phyloP scores from a whole-genome alignment of 1,140 invertebrate species.

The Saxidomus purpurata region DNA sequence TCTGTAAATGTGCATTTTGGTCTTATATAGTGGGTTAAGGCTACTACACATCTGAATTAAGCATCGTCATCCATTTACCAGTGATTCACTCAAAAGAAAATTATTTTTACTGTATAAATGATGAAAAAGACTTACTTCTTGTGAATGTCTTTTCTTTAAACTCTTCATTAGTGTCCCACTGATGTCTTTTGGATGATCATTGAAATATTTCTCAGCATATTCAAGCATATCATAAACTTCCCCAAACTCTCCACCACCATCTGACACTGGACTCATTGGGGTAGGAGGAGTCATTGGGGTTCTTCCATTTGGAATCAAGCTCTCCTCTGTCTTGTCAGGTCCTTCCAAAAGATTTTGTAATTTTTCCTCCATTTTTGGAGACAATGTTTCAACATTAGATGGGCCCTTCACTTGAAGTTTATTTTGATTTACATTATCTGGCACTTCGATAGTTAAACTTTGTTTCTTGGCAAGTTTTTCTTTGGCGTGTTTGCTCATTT shows the following conservation, averaged over 20 bases:
- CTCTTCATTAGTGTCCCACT: conserved; percentile 95
- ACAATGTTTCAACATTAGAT: conserved; percentile 69
- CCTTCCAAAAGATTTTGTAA: conserved; percentile 67
- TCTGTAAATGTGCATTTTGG: no score
- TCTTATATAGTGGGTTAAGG: no score
- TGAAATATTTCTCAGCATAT: conserved; percentile 97
- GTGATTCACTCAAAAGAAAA: no score
- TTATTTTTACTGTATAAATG: no score
- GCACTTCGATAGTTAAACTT: conserved; percentile 57
- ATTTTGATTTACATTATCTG: conserved; percentile 51
- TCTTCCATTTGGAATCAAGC: conserved; percentile 57
- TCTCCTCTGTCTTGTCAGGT: conserved; percentile 40
- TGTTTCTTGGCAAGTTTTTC: conserved; percentile 46
- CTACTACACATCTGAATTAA: no score
- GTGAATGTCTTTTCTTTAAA: conserved; percentile 87
- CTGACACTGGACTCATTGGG: conserved; percentile 52
- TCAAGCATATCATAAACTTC: conserved; percentile 94
- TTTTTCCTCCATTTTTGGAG: conserved; percentile 72
- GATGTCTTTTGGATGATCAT: conserved; percentile 94
- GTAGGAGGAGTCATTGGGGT: conserved; percentile 38
- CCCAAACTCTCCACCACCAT: conserved; percentile 69
- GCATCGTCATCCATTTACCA: no score
- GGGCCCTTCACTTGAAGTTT: conserved; percentile 66
- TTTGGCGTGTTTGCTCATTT: conserved; percentile 64
- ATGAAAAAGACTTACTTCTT: conserved; percentile 76